Conservation (phyloP, 2,888 invertebrate species). For the Cephalotes varians region DNA sequence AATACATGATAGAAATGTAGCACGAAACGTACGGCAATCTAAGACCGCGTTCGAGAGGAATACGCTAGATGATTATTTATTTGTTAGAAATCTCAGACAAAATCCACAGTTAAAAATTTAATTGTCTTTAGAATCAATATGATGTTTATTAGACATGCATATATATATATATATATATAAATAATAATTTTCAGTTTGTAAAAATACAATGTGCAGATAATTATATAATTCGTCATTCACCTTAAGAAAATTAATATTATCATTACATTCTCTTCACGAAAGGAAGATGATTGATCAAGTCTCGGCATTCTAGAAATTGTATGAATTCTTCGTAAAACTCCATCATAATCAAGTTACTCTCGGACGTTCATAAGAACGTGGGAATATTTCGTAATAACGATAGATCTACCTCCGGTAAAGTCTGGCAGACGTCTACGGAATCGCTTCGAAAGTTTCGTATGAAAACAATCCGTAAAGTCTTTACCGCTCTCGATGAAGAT, state of each 20-base stretch:
- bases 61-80: background rate
- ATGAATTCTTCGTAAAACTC: conserved; percentile 33
- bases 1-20: conserved; percentile 24
- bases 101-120: background rate
- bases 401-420: conserved; percentile 48
- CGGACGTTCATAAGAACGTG: conserved; percentile 35
- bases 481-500: conserved; percentile 67
- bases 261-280: conserved; percentile 7
- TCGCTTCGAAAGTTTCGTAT: conserved; percentile 62
- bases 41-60: background rate
- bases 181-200: background rate
- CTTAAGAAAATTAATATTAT: conserved; percentile 4
- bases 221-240: background rate
- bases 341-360: conserved; percentile 39
- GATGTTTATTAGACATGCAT: background rate
- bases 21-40: conserved; percentile 6
- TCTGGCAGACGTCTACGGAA: conserved; percentile 62
- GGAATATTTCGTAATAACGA: conserved; percentile 54
- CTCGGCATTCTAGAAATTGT: conserved; percentile 24
- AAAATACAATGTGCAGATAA: background rate
- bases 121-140: background rate
- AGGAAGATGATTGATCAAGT: conserved; percentile 31
- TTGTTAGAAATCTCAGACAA: background rate
- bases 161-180: background rate
- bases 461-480: conserved; percentile 69